phyloP scores from a whole-genome alignment of 2,113 vertebrate genomes.

The Ptyas mucosa region DNA sequence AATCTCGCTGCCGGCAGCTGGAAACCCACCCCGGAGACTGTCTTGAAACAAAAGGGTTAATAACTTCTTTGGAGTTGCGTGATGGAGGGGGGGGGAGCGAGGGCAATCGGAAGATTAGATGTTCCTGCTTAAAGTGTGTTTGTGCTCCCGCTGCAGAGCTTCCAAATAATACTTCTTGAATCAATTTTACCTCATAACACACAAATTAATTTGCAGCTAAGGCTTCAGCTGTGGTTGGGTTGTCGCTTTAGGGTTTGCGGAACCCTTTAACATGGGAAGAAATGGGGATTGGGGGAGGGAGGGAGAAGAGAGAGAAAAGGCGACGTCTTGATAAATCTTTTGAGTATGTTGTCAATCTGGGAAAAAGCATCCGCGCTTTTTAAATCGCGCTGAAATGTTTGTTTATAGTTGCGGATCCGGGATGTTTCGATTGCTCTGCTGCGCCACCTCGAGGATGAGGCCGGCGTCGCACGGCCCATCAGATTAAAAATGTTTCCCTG shows the following conservation, averaged over 20 bases:
- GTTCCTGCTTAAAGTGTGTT: neutral
- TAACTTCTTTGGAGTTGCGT: slow-evolving; percentile 56
- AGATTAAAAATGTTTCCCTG: neutral
- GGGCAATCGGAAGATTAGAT: neutral
- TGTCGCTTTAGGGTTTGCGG: neutral
- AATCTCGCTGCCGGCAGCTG: slow-evolving; percentile 61
- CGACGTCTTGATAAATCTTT: neutral
- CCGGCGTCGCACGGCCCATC: too few relatives aligned
- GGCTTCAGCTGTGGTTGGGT: neutral
- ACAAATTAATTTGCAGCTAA: neutral
- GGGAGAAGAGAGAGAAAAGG: too few relatives aligned
- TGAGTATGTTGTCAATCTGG: neutral
- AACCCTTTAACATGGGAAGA: neutral
- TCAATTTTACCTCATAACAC: neutral
- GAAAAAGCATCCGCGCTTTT: neutral
- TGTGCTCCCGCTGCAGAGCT: slow-evolving; percentile 15
- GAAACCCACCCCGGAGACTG: slow-evolving; percentile 52
- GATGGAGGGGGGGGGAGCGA: slow-evolving; percentile 45
- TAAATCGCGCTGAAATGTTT: slow-evolving; percentile 18
- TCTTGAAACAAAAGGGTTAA: slow-evolving; percentile 79
- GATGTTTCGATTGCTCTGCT: slow-evolving; percentile 1
- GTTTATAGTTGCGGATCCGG: neutral
- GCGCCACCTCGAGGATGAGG: slow-evolving; percentile 27
- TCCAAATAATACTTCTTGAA: slow-evolving; percentile 6
- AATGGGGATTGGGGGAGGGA: neutral